These are phyloP conservation scores for Lissonota sp. DNA, from an alignment of 2,888 invertebrate species.

Conservation along the genomic window DNA sequence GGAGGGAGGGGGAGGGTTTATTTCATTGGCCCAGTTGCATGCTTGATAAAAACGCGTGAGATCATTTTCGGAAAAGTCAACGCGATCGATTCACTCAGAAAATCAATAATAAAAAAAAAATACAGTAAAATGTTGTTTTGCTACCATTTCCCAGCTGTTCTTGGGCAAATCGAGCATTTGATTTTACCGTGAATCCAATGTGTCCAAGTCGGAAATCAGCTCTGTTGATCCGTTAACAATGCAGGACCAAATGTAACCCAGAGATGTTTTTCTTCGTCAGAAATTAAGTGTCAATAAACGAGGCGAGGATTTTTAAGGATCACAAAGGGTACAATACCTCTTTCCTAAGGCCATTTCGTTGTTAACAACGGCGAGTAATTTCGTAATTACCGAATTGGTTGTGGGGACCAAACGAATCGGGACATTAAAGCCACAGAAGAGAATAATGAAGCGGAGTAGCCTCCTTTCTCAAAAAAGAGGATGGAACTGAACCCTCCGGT, in stretches of 20 bases:
- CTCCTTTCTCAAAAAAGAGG: too few species aligned
- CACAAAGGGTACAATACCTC: too few species aligned
- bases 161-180: too few species aligned
- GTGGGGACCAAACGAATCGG: slow-evolving; percentile 14
- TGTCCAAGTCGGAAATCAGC: too few species aligned
- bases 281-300: too few species aligned
- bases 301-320: too few species aligned
- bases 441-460: slow-evolving; percentile 15
- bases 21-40: slow-evolving; percentile 74
- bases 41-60: slow-evolving; percentile 57
- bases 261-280: too few species aligned
- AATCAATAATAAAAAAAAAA: slow-evolving; percentile 2
- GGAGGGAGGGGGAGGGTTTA: slow-evolving; percentile 24
- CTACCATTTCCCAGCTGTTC: too few species aligned
- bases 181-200: too few species aligned
- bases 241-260: too few species aligned
- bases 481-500: not conserved
- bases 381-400: slow-evolving; percentile 6
- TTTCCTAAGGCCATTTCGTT: not conserved
- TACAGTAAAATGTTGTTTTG: too few species aligned
- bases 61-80: slow-evolving; percentile 50
- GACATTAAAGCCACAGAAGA: slow-evolving; percentile 10
- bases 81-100: slow-evolving; percentile 32
- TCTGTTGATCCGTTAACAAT: too few species aligned
- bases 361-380: slow-evolving; percentile 13